phyloP scores from a whole-genome alignment of 1,140 invertebrate genomes.

The Achroia grisella region DNA sequence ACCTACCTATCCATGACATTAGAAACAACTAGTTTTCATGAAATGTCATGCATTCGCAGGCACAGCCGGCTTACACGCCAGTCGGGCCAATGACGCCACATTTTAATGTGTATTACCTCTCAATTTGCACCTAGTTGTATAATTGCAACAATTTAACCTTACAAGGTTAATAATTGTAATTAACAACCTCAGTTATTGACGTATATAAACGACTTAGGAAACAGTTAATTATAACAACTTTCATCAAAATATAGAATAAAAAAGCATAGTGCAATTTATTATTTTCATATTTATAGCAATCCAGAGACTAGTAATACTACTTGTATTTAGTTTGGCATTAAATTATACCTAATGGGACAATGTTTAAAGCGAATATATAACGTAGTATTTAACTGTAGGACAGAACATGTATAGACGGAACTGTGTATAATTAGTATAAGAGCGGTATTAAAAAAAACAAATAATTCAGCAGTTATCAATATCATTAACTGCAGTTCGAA shows the following conservation, averaged over 20 bases:
- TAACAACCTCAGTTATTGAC: not conserved
- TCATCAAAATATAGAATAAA: too few relatives aligned
- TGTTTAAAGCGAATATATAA: too few relatives aligned
- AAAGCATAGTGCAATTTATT: too few relatives aligned
- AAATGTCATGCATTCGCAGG: slow-evolving; percentile 40
- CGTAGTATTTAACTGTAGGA: too few relatives aligned
- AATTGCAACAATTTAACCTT: slow-evolving; percentile 15
- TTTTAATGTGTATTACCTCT: slow-evolving; percentile 21
- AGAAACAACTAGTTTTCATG: slow-evolving; percentile 41
- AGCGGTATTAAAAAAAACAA: too few relatives aligned
- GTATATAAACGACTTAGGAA: not conserved
- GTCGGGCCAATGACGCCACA: slow-evolving; percentile 17
- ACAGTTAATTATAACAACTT: too few relatives aligned
- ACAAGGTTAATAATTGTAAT: not conserved
- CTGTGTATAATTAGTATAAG: too few relatives aligned
- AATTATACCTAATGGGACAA: too few relatives aligned
- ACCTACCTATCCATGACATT: slow-evolving; percentile 18
- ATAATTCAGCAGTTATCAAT: not conserved
- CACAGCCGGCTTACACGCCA: slow-evolving; percentile 32
- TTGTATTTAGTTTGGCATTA: too few relatives aligned
- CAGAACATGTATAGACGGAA: too few relatives aligned
- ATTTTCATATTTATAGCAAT: too few relatives aligned
- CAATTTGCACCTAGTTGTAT: slow-evolving; percentile 25
- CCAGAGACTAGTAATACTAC: too few relatives aligned
- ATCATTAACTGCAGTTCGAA: slow-evolving; percentile 16